phyloP scores from a whole-genome alignment of 2,888 invertebrate genomes.

The Quadriops clusia region DNA sequence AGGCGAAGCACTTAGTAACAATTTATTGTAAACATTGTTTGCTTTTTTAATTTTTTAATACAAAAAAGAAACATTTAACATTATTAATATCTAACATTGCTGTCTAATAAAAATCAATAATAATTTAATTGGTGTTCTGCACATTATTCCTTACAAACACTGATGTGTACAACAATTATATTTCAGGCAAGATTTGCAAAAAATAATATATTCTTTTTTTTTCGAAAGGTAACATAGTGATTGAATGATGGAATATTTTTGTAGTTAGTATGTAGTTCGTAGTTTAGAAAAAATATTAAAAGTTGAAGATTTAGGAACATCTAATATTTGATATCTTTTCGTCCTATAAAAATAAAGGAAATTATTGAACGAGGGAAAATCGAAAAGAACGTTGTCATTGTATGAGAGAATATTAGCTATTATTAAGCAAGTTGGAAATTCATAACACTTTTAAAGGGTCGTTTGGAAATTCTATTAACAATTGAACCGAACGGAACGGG shows the following conservation, averaged over 20 bases:
- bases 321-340: constrained; percentile 9
- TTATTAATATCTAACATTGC: constrained; percentile 29
- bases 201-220: too few species aligned
- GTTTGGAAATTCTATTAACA: background rate
- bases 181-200: constrained; percentile 29
- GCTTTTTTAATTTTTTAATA: constrained; percentile 20
- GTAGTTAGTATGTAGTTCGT: constrained; percentile 1
- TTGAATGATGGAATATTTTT: constrained; percentile 1
- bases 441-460: background rate
- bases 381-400: too few species aligned
- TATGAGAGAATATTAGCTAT: too few species aligned
- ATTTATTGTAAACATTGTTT: constrained; percentile 30
- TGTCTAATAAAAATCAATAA: constrained; percentile 30
- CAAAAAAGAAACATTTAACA: constrained; percentile 22
- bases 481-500: background rate
- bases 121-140: constrained; percentile 38
- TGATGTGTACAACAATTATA: constrained; percentile 32
- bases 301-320: constrained; percentile 13
- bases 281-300: constrained; percentile 2
- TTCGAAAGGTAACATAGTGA: constrained; percentile 4
- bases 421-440: too few species aligned
- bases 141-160: constrained; percentile 36
- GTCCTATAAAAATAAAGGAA: too few species aligned
- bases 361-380: too few species aligned
- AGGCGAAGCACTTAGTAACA: constrained; percentile 23